A percentile compares a stretch with the other conserved stretches of the same genome.
phyloP scores from a whole-genome alignment of 2,888 invertebrate genomes.

The Eupithecia subumbrata region DNA sequence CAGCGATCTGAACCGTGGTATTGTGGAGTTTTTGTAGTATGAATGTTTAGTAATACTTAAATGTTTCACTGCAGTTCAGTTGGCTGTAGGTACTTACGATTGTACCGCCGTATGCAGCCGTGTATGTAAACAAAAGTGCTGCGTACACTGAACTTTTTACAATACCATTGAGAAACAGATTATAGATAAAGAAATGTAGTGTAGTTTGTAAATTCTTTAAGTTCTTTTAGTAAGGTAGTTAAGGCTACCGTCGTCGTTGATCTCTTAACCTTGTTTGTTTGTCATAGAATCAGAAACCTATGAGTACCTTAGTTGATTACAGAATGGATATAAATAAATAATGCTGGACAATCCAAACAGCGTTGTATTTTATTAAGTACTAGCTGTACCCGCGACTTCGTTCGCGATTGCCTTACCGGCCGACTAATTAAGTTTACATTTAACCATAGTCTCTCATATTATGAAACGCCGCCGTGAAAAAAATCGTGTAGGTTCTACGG shows the following conservation, averaged over 20 bases:
- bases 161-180: background rate
- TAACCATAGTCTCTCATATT: too few species aligned
- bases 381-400: too few species aligned
- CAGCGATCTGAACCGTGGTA: background rate
- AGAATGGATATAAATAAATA: too few species aligned
- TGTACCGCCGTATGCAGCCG: background rate
- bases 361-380: too few species aligned
- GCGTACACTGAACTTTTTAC: conserved; percentile 27
- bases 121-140: background rate
- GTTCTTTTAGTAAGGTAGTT: background rate
- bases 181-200: background rate
- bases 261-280: background rate
- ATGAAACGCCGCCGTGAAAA: too few species aligned
- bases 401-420: too few species aligned
- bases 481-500: too few species aligned
- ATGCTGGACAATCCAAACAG: too few species aligned
- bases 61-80: too few species aligned
- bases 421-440: too few species aligned
- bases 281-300: background rate
- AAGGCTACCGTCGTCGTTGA: background rate
- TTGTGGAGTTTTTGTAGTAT: too few species aligned
- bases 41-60: too few species aligned
- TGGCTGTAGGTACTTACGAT: background rate
- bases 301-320: background rate
- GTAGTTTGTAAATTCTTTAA: background rate